These are phyloP conservation scores for Drosophila nigricruria DNA, from an alignment of 2,888 invertebrate genomes.

Conservation along the genomic window DNA sequence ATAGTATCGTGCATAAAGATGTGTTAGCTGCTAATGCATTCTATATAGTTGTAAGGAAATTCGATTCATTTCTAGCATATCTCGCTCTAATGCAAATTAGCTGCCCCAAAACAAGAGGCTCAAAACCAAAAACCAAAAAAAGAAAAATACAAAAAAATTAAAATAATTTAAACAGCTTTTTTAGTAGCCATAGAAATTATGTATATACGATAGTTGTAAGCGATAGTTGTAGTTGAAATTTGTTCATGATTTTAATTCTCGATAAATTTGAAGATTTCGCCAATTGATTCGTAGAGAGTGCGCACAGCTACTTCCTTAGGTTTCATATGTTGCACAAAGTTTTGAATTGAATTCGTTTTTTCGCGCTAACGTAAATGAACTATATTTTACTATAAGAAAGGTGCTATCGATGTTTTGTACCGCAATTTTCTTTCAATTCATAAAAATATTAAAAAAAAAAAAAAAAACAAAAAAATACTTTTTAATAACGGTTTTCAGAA, in stretches of 20 bases:
- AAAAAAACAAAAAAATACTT: slow-evolving; percentile 3
- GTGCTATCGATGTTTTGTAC: slow-evolving; percentile 72
- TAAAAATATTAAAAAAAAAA: not conserved
- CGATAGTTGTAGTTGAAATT: slow-evolving; percentile 3
- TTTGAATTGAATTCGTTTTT: slow-evolving; percentile 24
- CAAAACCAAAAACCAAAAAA: slow-evolving; percentile 23
- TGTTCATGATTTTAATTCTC: slow-evolving; percentile 7
- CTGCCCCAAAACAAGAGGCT: slow-evolving; percentile 44
- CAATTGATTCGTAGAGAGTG: slow-evolving; percentile 20
- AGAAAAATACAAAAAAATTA: slow-evolving; percentile 7
- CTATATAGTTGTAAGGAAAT: slow-evolving; percentile 22
- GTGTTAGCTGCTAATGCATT: slow-evolving; percentile 39
- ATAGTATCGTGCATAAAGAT: slow-evolving; percentile 41
- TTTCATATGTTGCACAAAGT: slow-evolving; percentile 51
- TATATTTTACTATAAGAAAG: slow-evolving; percentile 47
- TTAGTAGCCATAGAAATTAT: slow-evolving; percentile 41
- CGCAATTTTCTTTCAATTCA: slow-evolving; percentile 35
- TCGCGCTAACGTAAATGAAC: slow-evolving; percentile 4
- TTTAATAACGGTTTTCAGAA: slow-evolving; percentile 67
- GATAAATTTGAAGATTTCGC: slow-evolving; percentile 5
- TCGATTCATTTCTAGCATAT: slow-evolving; percentile 59
- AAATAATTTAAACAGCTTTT: slow-evolving; percentile 19
- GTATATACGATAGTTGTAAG: slow-evolving; percentile 61
- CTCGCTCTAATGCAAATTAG: slow-evolving; percentile 40
- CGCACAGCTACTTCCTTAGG: slow-evolving; percentile 35